These are phyloP conservation scores for Neoniphon sammara DNA, from an alignment of 2,797 vertebrate genomes.

Conservation along the genomic window DNA sequence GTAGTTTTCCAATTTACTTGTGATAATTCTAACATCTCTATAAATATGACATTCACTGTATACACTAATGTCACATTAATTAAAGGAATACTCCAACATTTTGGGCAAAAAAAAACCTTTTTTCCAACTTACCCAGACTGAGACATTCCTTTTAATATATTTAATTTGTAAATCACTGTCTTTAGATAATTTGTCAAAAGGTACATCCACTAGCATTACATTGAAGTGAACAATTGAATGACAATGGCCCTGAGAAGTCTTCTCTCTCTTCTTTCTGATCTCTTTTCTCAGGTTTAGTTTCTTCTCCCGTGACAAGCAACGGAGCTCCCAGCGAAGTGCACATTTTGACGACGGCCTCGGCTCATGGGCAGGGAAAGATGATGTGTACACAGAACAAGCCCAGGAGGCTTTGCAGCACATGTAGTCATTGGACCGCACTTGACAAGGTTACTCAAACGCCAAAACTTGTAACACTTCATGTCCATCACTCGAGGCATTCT, in stretches of 20 bases:
- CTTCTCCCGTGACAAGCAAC: slow-evolving; percentile 95
- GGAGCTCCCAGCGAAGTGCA: slow-evolving; percentile 80
- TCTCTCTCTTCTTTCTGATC: slow-evolving; percentile 18
- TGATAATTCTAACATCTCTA: slow-evolving; percentile 40
- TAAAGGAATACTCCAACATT: no score
- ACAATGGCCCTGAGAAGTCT: no score
- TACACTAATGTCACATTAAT: neutral
- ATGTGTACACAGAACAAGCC: slow-evolving; percentile 92
- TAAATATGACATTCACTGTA: slow-evolving; percentile 4
- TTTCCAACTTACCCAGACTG: no score
- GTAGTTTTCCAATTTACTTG: neutral
- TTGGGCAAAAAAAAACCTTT: no score
- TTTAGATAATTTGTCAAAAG: neutral
- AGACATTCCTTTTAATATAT: neutral
- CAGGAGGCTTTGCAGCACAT: slow-evolving; percentile 96
- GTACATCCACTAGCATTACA: neutral
- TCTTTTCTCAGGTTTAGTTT: slow-evolving; percentile 92
- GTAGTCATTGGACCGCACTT: slow-evolving; percentile 75
- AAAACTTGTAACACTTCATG: slow-evolving; percentile 39
- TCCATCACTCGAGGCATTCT: slow-evolving; percentile 35
- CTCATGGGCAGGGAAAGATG: slow-evolving; percentile 87
- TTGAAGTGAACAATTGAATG: neutral
- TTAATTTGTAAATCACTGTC: neutral
- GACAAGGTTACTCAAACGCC: slow-evolving; percentile 15
- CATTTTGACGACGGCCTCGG: slow-evolving; percentile 83